Evolutionary conservation across 2,113 vertebrate species (phyloP).

Genomic region (Mustela nigripes): DNA sequence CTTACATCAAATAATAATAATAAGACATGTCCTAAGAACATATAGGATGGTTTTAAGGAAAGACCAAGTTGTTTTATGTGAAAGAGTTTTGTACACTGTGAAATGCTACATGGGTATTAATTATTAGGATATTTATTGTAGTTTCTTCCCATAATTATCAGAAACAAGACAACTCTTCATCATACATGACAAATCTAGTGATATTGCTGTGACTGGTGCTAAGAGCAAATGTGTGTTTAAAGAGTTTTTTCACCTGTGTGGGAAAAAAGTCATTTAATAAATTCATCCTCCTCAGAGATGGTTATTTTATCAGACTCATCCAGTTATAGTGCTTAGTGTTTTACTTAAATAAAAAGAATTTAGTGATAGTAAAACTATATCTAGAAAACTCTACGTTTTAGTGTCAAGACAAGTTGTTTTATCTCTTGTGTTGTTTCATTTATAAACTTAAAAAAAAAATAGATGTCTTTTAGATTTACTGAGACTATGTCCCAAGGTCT

Average conservation of each 20-base stretch:
- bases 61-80: not conserved
- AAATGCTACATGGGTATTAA: not conserved
- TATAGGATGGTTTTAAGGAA: not conserved
- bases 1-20: not conserved
- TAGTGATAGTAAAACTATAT: not conserved
- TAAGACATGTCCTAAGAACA: not conserved
- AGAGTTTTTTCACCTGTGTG: not conserved
- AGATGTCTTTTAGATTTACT: not conserved
- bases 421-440: not conserved
- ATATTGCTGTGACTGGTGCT: not conserved
- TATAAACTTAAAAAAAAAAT: not conserved
- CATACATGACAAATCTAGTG: not conserved
- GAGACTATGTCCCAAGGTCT: not conserved
- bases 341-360: slow-evolving; percentile 29
- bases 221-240: not conserved
- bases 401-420: not conserved
- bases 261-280: not conserved
- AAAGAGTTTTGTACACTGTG: not conserved
- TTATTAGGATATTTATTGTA: not conserved
- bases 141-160: not conserved
- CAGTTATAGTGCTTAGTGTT: not conserved
- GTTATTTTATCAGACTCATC: slow-evolving; percentile 21
- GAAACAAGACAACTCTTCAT: not conserved
- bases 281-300: not conserved
- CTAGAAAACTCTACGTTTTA: slow-evolving; percentile 38